Evolutionary conservation across 2,797 vertebrate genomes (phyloP).

Genomic region (Sebastes vulpes): DNA sequence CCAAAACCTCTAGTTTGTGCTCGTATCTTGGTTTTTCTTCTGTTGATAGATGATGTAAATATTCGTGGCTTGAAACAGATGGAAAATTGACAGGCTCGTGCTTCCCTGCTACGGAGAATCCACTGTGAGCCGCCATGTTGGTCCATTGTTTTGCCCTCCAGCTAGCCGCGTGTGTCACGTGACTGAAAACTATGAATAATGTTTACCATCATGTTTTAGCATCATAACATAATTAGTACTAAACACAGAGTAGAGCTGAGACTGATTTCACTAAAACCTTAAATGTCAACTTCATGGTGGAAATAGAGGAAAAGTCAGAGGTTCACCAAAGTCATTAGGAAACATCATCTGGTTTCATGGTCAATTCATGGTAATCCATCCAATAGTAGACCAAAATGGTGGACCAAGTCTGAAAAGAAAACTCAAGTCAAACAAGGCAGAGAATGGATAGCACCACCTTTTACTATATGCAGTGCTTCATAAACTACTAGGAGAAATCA

Average conservation of each 20-base stretch:
- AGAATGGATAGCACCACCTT: background rate
- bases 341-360: background rate
- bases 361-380: background rate
- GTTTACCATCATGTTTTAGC: too few relatives aligned
- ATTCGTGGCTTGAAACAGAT: background rate
- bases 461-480: background rate
- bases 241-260: background rate
- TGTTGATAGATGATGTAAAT: background rate
- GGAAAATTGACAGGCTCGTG: background rate
- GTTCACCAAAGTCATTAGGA: background rate
- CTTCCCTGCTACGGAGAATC: background rate
- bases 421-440: background rate
- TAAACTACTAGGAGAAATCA: background rate
- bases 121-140: background rate
- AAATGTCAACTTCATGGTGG: background rate
- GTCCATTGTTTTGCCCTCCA: background rate
- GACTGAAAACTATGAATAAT: background rate
- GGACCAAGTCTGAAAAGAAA: background rate
- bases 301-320: background rate
- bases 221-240: background rate
- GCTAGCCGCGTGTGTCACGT: background rate
- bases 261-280: background rate
- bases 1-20: background rate
- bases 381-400: background rate
- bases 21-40: background rate